Conservation (phyloP, 2,113 vertebrate genomes). For the chimpanzee (Pan troglodytes) region NHGRI_mPanTro3-v2.1_pri NC_072402.2:101363001-101363500, state of each 20-base stretch:
- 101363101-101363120: slow-evolving; percentile 70
- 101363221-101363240: slow-evolving; percentile 77
- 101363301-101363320: slow-evolving; percentile 74
- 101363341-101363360: slow-evolving; percentile 52
- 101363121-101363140: slow-evolving; percentile 56
- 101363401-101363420: slow-evolving; percentile 45
- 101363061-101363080: slow-evolving; percentile 61
- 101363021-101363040: slow-evolving; percentile 65
- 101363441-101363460: background rate
- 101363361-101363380: slow-evolving; percentile 63
- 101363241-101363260: slow-evolving; percentile 81
- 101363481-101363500: background rate
- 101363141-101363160: slow-evolving; percentile 67
- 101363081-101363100: slow-evolving; percentile 62
- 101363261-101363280: slow-evolving; percentile 32
- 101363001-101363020: slow-evolving; percentile 52
- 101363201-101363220: slow-evolving; percentile 70
- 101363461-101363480: background rate
- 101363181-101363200: slow-evolving; percentile 75
- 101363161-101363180: slow-evolving; percentile 76
- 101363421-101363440: slow-evolving; percentile 23
- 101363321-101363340: slow-evolving; percentile 61
- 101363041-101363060: slow-evolving; percentile 70
- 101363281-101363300: slow-evolving; percentile 68
- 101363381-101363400: slow-evolving; percentile 67